Conservation (phyloP, 1,140 invertebrate genomes). For the Brachionus paranguensis region DNA sequence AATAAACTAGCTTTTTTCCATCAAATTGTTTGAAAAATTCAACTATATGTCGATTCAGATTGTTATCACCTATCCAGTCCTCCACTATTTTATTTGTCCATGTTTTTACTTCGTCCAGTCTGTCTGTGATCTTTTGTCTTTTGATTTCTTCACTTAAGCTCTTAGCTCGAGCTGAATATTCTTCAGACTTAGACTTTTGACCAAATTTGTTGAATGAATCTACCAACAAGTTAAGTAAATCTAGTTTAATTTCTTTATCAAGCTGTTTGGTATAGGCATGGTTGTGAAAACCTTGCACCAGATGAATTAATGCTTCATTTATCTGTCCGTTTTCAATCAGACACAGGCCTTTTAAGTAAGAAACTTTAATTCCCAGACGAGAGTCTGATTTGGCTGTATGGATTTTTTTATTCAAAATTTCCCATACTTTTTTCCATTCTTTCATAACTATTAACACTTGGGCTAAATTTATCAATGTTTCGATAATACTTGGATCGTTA, state of each 20-base stretch:
- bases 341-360: neutral
- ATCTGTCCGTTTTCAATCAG: neutral
- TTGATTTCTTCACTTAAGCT: neutral
- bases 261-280: neutral
- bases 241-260: neutral
- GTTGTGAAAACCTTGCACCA: neutral
- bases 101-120: neutral
- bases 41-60: neutral
- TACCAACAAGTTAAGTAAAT: neutral
- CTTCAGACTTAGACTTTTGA: neutral
- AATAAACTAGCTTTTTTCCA: neutral
- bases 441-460: neutral
- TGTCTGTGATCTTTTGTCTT: neutral
- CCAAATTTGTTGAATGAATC: neutral
- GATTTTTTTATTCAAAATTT: neutral
- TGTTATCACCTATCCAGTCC: neutral
- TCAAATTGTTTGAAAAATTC: neutral
- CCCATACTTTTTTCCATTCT: neutral
- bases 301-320: neutral
- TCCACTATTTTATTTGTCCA: neutral
- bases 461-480: neutral
- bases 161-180: neutral
- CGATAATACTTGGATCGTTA: neutral
- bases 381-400: neutral
- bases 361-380: neutral